Percentiles rank a stretch among this genome's conserved stretches.
phyloP scores from a whole-genome alignment of 2,888 invertebrate genomes.

The Pristionchus exspectatus region DNA sequence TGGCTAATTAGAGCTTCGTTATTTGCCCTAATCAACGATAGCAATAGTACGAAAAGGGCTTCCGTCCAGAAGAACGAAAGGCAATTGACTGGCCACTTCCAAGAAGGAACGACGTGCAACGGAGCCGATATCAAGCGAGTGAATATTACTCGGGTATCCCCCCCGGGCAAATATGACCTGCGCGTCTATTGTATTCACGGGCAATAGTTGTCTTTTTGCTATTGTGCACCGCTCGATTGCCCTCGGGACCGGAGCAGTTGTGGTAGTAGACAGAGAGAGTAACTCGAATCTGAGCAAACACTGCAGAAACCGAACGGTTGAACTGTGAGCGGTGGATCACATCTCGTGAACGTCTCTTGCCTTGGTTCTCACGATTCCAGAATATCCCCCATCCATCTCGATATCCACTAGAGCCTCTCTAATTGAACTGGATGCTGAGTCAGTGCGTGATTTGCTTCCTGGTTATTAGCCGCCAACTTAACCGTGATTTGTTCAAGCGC shows the following conservation, averaged over 20 bases:
- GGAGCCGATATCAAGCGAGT: background rate
- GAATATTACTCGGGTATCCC: conserved; percentile 32
- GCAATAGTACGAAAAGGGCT: too few relatives aligned
- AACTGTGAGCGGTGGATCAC: background rate
- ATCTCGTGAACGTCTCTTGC: background rate
- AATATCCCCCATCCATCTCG: background rate
- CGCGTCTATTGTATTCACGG: conserved; percentile 12
- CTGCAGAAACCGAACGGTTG: background rate
- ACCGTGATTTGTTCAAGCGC: background rate
- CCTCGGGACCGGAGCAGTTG: conserved; percentile 7
- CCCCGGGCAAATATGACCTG: conserved; percentile 33
- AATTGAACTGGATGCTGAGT: background rate
- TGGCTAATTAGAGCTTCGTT: background rate
- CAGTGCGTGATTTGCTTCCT: conserved; percentile 5
- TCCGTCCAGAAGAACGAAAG: background rate
- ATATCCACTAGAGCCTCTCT: background rate
- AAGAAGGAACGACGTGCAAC: background rate
- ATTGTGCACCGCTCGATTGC: conserved; percentile 14
- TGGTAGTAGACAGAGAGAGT: background rate
- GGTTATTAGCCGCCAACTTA: background rate
- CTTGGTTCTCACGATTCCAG: background rate
- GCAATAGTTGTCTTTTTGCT: conserved; percentile 29
- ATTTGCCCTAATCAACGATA: background rate
- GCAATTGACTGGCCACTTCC: background rate
- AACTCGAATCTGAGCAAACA: conserved; percentile 26